Evolutionary conservation across 2,888 invertebrate species (phyloP).

Genomic region (Watsonalla cultraria): DNA sequence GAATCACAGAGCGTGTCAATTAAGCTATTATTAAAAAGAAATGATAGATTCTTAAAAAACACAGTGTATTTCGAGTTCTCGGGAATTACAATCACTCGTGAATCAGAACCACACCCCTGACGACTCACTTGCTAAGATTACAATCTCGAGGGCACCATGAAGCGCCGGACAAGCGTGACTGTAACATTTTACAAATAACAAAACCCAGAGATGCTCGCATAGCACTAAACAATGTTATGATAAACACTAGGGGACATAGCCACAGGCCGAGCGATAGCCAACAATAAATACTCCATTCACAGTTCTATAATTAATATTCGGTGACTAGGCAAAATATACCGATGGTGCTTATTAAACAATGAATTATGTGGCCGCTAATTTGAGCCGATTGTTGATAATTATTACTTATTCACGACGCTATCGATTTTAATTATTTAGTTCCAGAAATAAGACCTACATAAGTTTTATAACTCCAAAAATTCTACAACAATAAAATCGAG

Average conservation of each 20-base stretch:
- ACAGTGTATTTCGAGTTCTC: slow-evolving; percentile 51
- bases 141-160: slow-evolving; percentile 60
- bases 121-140: slow-evolving; percentile 56
- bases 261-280: slow-evolving; percentile 23
- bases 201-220: slow-evolving; percentile 43
- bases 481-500: too few species aligned
- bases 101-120: slow-evolving; percentile 65
- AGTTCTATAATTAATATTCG: slow-evolving; percentile 67
- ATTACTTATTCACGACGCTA: slow-evolving; percentile 9
- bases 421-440: not conserved
- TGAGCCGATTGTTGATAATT: slow-evolving; percentile 37
- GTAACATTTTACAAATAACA: slow-evolving; percentile 50
- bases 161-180: slow-evolving; percentile 59
- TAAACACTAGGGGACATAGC: slow-evolving; percentile 42
- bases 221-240: slow-evolving; percentile 56
- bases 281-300: slow-evolving; percentile 33
- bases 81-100: slow-evolving; percentile 52
- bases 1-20: slow-evolving; percentile 65
- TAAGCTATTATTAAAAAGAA: slow-evolving; percentile 58
- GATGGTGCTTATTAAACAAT: slow-evolving; percentile 29
- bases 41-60: slow-evolving; percentile 54
- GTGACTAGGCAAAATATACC: slow-evolving; percentile 54
- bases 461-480: too few species aligned
- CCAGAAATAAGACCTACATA: too few species aligned
- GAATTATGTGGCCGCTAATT: slow-evolving; percentile 44